phyloP scores from a whole-genome alignment of 2,797 vertebrate species.

The Epinephelus awoara region DNA sequence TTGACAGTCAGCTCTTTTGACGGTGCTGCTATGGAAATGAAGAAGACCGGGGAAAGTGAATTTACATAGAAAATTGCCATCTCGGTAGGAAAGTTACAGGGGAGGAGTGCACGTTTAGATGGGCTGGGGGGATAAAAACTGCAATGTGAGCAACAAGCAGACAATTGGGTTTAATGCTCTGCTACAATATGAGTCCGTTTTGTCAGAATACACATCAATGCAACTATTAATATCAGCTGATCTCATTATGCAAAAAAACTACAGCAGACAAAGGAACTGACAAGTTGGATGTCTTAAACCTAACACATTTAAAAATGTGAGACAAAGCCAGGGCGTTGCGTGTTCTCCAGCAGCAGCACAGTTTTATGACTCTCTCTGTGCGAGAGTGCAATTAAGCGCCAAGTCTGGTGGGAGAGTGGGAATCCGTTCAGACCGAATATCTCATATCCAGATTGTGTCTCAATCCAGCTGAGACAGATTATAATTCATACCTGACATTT shows the following conservation, averaged over 20 bases:
- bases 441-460: constrained; percentile 29
- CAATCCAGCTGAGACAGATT: constrained; percentile 23
- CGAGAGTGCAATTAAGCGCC: constrained; percentile 8
- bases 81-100: constrained; percentile 59
- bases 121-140: constrained; percentile 39
- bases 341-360: background rate
- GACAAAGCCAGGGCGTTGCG: background rate
- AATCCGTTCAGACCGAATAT: background rate
- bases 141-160: constrained; percentile 58
- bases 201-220: background rate
- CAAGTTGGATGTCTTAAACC: background rate
- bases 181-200: constrained; percentile 7
- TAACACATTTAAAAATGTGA: background rate
- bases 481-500: constrained; percentile 38
- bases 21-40: constrained; percentile 61
- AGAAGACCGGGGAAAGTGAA: constrained; percentile 45
- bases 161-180: constrained; percentile 14
- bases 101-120: constrained; percentile 22
- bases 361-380: background rate
- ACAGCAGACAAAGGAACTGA: background rate
- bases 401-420: constrained; percentile 7
- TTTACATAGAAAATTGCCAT: constrained; percentile 72
- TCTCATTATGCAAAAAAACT: background rate
- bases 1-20: constrained; percentile 69
- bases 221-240: background rate